Evolutionary conservation across 2,113 vertebrate genomes (phyloP), one percentile per base, ranked within the genome.

Genomic region (Argyrosomus japonicus): DNA sequence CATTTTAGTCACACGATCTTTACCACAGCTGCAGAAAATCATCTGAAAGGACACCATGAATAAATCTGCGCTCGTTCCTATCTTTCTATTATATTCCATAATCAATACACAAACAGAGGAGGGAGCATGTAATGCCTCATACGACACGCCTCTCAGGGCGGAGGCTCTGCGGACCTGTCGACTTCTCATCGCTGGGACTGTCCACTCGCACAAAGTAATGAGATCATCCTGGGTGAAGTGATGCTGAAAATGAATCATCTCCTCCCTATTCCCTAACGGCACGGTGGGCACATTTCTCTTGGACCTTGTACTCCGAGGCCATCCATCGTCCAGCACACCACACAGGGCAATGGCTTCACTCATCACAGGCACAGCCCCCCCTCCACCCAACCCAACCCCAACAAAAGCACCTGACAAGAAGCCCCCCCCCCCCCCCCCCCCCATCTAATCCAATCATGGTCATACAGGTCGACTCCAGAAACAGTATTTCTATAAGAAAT

Each of bases 231-330:
- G 88, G 87, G 92, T 92, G 92, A 91, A 93, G 91, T 89, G 90
- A 93, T 86, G 93, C 92, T 84, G 90, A 93, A 94, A 95, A 94
- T 91, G 90, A 95, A 93, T 90, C 88, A 89, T 92, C 82, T 89
- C 91, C 89, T 84, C 78, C 69, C 79, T 73, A 70, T 90, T 80
- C 90, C 84, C 89, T 75, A 69, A 82, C 36, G 69, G 80, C 80
- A 64, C 56, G 43, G 45, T 60, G 74, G 88, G 63, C 87, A 87
- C 87, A 88, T 90, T 86, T 86, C 88, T 92, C 76, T 67, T 87
- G 86, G 87, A 91, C 92, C 89, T 87, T 91, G 88, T 73, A 75
- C 60, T 88, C 84, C 3, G 15, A 74, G 83, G 88, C 89, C 80
- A 88, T 93, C 84, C 92, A 92, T 93, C 91, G 77, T 86, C 64